A percentile compares a stretch with the other conserved stretches of the same genome.
These are phyloP conservation scores for Turritopsis rubra DNA, from an alignment of 30 jellyfish, hydroid and myxozoan species.

Conservation along the genomic window DNA sequence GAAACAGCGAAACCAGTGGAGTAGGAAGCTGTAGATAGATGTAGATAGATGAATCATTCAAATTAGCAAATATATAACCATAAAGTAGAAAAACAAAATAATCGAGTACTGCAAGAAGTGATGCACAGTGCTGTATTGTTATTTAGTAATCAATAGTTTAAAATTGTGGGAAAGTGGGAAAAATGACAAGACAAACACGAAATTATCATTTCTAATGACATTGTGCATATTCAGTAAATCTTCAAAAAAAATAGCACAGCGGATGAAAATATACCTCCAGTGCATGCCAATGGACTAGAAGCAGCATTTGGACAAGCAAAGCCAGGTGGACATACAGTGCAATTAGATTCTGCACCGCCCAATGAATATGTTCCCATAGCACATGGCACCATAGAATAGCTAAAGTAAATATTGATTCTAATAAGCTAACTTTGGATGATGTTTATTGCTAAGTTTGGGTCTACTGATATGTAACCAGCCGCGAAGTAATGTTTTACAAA, in stretches of 20 bases:
- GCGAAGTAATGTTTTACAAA: neutral
- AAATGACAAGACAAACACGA: neutral
- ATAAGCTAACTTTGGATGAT: too few relatives aligned
- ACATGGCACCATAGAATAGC: slow-evolving; percentile 65
- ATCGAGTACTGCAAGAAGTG: too few relatives aligned
- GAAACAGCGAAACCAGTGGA: slow-evolving; percentile 60
- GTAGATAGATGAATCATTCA: too few relatives aligned
- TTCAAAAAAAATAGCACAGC: too few relatives aligned
- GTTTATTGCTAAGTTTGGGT: neutral
- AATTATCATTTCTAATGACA: neutral
- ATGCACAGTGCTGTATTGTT: neutral
- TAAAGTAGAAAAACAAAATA: too few relatives aligned
- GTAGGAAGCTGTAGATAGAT: slow-evolving; percentile 70
- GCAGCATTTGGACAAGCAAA: slow-evolving; percentile 79
- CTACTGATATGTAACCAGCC: neutral
- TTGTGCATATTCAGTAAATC: too few relatives aligned
- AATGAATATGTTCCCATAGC: slow-evolving; percentile 82
- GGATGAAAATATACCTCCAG: slow-evolving; percentile 51
- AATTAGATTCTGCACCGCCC: slow-evolving; percentile 67
- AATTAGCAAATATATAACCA: neutral
- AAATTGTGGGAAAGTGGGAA: too few relatives aligned
- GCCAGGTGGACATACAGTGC: slow-evolving; percentile 97
- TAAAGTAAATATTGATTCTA: slow-evolving; percentile 10
- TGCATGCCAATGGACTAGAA: slow-evolving; percentile 68
- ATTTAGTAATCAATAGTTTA: neutral